Base-by-base conservation (phyloP, 1,140 invertebrate species). In the Lordiphosa clarofinis region DNA sequence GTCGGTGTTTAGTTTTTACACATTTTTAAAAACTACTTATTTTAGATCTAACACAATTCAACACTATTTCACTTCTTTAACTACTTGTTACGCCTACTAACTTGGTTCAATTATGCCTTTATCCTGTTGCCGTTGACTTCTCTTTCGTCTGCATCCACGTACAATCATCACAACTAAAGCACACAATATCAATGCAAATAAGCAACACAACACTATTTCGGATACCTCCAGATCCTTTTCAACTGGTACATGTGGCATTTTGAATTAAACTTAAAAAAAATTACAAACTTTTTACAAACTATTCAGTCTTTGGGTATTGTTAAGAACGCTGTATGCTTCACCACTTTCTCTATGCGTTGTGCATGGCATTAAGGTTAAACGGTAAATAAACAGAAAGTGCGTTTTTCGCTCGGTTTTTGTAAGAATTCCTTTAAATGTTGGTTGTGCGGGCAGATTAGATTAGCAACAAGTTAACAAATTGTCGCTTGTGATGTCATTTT, bases 221-320 rank as follows among this genome's bases (percentile, higher is more conserved):
- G 78, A 73, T 37, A 59, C 19, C 60, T 61, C 43, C 64, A 78
- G 38, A 46, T 84, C 78, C 64, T 37, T 69, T 4, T 84, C 73
- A 31, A 28, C 62, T n/a, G 76, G 72, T 0, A 68, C 52, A 52
- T 82, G 78, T 31, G 68, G 63, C 78, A 82, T 82, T 61, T 48
- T 46, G 10, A 35, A 10, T 44, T 58, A n/a, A 15, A 3, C 46
- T 8, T 4, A 46, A 50, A 11, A 49, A 21, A 38, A 21, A 24
- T 37, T 35, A 47, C 10, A 58, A 42, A 1, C 15, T 8, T 4
- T 42, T 19, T 37, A 47, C 10, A 58, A 42, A 1, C 15, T 8
- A 5, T 42, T 42, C 61, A 64, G 61, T 64, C 61, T 64, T 42
- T 64, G 6, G 28, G 11, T 9, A 8, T 64, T 15, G 9, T 46